Evolutionary conservation across 2,797 vertebrate genomes (phyloP).

Genomic region (Limnodromus scolopaceus): DNA sequence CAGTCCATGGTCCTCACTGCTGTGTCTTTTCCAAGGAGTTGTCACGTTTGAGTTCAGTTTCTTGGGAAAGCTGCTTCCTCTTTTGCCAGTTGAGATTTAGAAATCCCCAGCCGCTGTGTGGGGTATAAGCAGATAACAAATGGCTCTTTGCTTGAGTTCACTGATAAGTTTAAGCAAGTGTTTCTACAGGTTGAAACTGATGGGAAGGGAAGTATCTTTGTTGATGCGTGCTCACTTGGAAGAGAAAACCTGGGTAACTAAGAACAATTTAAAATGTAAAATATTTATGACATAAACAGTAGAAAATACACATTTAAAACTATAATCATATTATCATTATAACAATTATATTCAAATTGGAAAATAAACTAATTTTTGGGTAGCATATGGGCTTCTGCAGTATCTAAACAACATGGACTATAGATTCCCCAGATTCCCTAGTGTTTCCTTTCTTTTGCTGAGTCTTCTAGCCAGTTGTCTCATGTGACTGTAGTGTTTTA

Average conservation of each 20-base stretch:
- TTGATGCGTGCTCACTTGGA: background rate
- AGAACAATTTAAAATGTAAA: background rate
- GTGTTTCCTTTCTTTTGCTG: background rate
- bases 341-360: background rate
- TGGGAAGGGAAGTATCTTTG: background rate
- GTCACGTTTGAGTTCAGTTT: background rate
- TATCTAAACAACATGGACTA: background rate
- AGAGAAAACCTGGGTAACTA: background rate
- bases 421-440: background rate
- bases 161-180: background rate
- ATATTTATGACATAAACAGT: background rate
- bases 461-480: background rate
- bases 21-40: background rate
- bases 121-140: background rate
- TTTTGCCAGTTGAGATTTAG: background rate
- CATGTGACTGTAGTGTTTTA: background rate
- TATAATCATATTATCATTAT: fast-evolving
- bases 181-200: background rate
- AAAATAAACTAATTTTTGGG: background rate
- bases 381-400: background rate
- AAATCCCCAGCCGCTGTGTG: background rate
- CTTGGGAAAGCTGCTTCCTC: background rate
- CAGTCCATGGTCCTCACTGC: background rate
- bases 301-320: background rate
- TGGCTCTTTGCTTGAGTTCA: background rate